Conservation (phyloP, 2,888 invertebrate species). For the Scaptomyza caliginosa region DNA sequence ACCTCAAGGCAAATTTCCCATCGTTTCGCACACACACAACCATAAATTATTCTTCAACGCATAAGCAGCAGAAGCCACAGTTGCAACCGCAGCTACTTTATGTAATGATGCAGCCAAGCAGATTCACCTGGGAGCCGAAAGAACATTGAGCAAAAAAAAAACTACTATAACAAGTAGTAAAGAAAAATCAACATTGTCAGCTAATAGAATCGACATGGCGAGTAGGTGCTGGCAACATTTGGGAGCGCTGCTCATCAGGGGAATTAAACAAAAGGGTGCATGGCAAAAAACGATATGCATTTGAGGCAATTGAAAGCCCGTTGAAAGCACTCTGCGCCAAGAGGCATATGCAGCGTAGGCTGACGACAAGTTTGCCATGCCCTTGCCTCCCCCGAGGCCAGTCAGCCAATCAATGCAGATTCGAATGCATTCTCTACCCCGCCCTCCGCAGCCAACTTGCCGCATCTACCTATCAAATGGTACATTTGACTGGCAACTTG, state of each 20-base stretch:
- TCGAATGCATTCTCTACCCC: conserved; percentile 10
- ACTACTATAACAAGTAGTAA: neutral
- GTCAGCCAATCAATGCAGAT: conserved; percentile 30
- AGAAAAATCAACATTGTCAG: conserved; percentile 11
- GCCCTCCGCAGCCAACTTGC: neutral
- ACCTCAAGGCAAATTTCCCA: neutral
- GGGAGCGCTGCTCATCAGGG: conserved; percentile 7
- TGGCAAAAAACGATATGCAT: conserved; percentile 20
- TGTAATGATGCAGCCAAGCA: conserved; percentile 19
- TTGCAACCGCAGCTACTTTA: conserved; percentile 1
- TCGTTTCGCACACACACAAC: neutral
- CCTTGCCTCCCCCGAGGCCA: conserved; percentile 1
- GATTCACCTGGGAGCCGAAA: conserved; percentile 7
- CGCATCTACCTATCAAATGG: neutral
- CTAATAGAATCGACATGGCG: neutral
- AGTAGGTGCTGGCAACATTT: neutral
- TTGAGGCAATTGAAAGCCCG: conserved; percentile 2
- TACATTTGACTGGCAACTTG: conserved; percentile 18
- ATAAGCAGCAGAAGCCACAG: neutral
- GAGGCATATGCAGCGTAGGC: conserved; percentile 43
- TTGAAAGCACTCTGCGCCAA: conserved; percentile 8
- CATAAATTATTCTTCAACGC: conserved; percentile 4
- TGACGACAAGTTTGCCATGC: conserved; percentile 20
- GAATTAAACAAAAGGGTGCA: conserved; percentile 20
- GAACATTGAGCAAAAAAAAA: neutral